Evolutionary conservation across 2,113 vertebrate species (phyloP).

Genomic region (Engraulis encrasicolus): DNA sequence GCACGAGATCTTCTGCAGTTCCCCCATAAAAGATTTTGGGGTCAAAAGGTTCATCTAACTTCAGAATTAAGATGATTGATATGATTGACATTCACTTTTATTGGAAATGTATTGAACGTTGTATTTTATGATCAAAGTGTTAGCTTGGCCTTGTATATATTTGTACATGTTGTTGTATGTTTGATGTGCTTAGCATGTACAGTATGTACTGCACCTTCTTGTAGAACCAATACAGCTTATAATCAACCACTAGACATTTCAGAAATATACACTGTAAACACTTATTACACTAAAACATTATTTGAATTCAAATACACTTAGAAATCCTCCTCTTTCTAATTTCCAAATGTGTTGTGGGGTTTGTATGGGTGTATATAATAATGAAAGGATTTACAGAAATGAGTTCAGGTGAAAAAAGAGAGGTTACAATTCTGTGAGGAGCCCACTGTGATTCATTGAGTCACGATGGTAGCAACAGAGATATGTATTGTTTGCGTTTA

Average conservation of each 20-base stretch:
- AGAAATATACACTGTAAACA: background rate
- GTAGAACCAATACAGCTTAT: background rate
- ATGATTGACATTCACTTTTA: slow-evolving; percentile 12
- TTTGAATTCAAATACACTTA: background rate
- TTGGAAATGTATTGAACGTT: background rate
- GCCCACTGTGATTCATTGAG: background rate
- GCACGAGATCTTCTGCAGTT: background rate
- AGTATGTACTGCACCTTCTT: background rate
- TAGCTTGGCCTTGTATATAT: background rate
- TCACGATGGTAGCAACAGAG: background rate
- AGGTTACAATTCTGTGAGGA: background rate
- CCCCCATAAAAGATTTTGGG: background rate
- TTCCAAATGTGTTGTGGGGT: background rate
- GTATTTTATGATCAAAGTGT: background rate
- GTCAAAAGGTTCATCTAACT: background rate
- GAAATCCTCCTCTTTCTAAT: background rate
- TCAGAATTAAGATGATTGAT: background rate
- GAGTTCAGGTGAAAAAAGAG: background rate
- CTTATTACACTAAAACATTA: no score
- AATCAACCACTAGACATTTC: background rate
- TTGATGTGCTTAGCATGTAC: background rate
- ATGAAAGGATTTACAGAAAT: background rate
- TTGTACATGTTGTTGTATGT: background rate
- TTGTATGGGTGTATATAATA: background rate
- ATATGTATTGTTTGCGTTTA: background rate